phyloP scores from a whole-genome alignment of 2,113 vertebrate genomes.

The Centropus unirufus region DNA sequence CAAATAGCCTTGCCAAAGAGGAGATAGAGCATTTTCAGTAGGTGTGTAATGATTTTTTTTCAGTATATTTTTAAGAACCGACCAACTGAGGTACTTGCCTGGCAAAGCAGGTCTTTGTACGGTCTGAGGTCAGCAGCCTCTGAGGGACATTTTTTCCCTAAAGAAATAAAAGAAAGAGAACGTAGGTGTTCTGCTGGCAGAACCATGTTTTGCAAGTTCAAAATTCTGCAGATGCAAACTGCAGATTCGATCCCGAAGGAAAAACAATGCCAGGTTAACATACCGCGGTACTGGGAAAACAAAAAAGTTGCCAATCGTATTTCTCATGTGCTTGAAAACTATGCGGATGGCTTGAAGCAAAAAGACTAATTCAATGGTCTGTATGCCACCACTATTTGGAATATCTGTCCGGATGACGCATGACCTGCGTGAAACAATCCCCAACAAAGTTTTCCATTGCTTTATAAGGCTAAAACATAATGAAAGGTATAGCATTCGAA shows the following conservation, averaged over 20 bases:
- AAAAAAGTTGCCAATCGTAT: not conserved
- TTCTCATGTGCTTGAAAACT: not conserved
- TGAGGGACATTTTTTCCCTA: constrained; percentile 8
- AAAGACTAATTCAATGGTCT: not conserved
- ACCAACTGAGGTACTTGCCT: not conserved
- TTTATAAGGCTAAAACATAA: not conserved
- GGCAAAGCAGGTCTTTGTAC: not conserved
- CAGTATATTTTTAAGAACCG: not conserved
- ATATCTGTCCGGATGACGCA: not conserved
- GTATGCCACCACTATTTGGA: not conserved
- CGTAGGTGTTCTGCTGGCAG: not conserved
- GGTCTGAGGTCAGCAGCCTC: not conserved
- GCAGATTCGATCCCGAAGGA: not conserved
- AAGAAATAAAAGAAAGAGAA: not conserved
- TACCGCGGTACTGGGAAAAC: not conserved
- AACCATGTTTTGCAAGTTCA: not conserved
- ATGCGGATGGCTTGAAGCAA: not conserved
- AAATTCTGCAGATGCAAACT: not conserved
- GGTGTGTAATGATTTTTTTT: not conserved
- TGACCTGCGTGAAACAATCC: not conserved
- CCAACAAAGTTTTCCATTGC: not conserved
- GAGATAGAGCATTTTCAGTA: not conserved
- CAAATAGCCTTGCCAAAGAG: not conserved
- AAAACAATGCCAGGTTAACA: not conserved
- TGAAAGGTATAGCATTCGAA: not conserved